A percentile compares a stretch with the other conserved stretches of the same genome.
phyloP scores from a whole-genome alignment of 1,140 invertebrate species.

The Ceratina japonica region DNA sequence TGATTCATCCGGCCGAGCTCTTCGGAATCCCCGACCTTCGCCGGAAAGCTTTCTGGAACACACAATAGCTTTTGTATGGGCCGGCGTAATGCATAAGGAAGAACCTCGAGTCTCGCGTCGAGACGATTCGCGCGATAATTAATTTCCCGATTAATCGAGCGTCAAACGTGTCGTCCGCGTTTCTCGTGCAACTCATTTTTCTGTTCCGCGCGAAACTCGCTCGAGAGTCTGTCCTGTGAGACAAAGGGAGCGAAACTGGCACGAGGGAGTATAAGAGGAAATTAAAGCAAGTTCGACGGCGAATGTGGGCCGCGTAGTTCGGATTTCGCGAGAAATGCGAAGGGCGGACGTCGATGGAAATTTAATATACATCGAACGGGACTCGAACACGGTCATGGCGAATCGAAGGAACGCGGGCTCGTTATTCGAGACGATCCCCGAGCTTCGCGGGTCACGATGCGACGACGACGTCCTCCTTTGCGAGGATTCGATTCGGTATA shows the following conservation, averaged over 20 bases:
- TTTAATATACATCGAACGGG: constrained; percentile 23
- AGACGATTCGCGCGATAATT: background rate
- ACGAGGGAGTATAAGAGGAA: background rate
- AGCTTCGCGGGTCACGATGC: background rate
- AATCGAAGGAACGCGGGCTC: constrained; percentile 6
- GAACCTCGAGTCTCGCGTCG: too few species aligned
- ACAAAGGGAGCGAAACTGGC: background rate
- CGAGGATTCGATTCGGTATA: constrained; percentile 24
- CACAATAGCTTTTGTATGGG: too few species aligned
- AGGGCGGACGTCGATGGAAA: background rate
- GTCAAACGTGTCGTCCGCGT: too few species aligned
- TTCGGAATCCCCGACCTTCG: background rate
- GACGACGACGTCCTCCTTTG: background rate
- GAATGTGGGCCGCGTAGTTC: background rate
- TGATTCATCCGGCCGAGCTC: background rate
- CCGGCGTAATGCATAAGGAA: too few species aligned
- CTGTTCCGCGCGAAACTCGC: too few species aligned
- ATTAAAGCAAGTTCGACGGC: background rate
- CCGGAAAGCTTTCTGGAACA: background rate
- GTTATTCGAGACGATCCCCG: constrained; percentile 14
- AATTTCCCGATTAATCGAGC: too few species aligned
- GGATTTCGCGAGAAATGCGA: constrained; percentile 3
- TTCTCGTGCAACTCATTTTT: too few species aligned
- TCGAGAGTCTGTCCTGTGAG: too few species aligned
- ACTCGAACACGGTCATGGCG: constrained; percentile 12